Percentiles rank a stretch among this genome's conserved stretches.
Conservation (phyloP, 2,113 vertebrate genomes). For the Ovis aries region DNA sequence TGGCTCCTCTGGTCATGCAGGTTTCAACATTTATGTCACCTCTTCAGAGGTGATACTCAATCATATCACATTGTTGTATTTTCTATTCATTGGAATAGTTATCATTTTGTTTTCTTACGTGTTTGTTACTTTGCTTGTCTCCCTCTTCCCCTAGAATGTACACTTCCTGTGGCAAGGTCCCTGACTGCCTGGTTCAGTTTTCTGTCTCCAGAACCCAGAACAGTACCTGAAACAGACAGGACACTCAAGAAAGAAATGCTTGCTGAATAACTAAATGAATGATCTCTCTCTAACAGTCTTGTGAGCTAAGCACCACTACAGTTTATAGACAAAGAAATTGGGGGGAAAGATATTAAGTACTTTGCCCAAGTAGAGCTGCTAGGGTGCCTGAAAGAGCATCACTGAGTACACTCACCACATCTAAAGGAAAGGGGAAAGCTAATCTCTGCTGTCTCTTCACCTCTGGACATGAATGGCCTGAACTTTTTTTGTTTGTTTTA, state of each 20-base stretch:
- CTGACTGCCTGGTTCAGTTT: not conserved
- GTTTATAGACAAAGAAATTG: not conserved
- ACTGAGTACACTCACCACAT: not conserved
- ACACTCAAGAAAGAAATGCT: not conserved
- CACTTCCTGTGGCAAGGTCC: not conserved
- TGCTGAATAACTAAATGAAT: not conserved
- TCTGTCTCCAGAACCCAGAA: not conserved
- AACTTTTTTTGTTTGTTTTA: not conserved
- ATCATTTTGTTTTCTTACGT: not conserved
- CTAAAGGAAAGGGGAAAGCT: not conserved
- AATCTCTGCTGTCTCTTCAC: not conserved
- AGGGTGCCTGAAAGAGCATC: not conserved
- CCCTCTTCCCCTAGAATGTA: not conserved
- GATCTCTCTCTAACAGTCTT: not conserved
- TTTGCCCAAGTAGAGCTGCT: not conserved
- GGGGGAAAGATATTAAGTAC: not conserved
- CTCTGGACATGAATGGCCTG: not conserved
- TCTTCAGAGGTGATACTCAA: not conserved
- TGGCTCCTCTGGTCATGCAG: not conserved
- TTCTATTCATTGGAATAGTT: not conserved
- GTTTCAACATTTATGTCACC: not conserved
- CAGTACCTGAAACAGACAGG: not conserved
- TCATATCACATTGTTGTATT: not conserved
- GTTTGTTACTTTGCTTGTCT: not conserved
- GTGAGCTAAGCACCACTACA: not conserved